Evolutionary conservation across 2,888 invertebrate species (phyloP).

Genomic region (Dynastes grantii): DNA sequence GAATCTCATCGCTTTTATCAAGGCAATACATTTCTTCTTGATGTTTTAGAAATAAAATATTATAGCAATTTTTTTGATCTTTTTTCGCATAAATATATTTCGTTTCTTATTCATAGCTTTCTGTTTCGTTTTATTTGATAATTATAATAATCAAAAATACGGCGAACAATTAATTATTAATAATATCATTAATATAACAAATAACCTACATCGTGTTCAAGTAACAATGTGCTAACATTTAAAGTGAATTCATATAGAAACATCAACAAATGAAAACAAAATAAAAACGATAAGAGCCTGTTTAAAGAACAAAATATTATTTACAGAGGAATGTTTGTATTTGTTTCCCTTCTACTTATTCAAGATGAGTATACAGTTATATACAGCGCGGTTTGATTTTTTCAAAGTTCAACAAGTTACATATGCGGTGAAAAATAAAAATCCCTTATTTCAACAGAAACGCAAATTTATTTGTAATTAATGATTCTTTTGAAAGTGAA

Average conservation of each 20-base stretch:
- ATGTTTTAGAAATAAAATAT: background rate
- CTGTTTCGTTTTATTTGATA: background rate
- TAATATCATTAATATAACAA: constrained; percentile 35
- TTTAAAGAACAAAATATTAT: constrained; percentile 50
- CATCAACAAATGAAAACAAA: constrained; percentile 50
- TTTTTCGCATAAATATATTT: constrained; percentile 6
- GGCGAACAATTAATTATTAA: constrained; percentile 44
- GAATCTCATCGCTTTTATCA: constrained; percentile 1
- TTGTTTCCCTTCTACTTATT: background rate
- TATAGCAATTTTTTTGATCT: too few relatives aligned
- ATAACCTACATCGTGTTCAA: constrained; percentile 61
- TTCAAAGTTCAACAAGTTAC: background rate
- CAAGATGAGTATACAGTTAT: background rate
- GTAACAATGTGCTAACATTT: constrained; percentile 66
- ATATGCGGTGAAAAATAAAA: too few relatives aligned
- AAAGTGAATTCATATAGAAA: constrained; percentile 59
- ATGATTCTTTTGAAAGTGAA: too few relatives aligned
- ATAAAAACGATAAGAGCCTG: constrained; percentile 23
- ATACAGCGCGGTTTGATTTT: background rate
- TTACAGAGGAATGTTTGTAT: constrained; percentile 36
- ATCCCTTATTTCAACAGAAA: too few relatives aligned
- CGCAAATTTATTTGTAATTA: too few relatives aligned
- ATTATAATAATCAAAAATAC: constrained; percentile 44
- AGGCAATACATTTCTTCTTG: background rate
- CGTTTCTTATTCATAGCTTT: constrained; percentile 49